Base-by-base conservation (phyloP, 2,888 invertebrate genomes). In the Dysmachus trigonus region DNA sequence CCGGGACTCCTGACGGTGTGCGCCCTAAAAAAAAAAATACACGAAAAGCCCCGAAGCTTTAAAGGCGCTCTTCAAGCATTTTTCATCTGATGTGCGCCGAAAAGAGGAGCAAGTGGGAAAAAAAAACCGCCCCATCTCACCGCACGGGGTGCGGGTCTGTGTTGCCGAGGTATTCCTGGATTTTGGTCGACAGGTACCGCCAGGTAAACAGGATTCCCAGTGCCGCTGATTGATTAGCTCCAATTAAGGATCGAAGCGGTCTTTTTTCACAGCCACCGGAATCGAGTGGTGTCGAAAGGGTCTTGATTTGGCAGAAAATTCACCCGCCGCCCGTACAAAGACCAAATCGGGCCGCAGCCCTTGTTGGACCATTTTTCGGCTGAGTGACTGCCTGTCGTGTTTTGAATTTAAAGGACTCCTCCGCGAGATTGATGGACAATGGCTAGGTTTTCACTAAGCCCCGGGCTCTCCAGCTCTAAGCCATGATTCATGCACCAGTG, bases 211-310 rank as follows among this genome's bases (percentile, higher is more conserved):
- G 72, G 62, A 62, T 71, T 35, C 71, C 82, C 38, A 62, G 35
- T 1, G 10, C 47, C 22, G 30, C 71, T 83, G 83, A 83, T 83
- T 83, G 83, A 83, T 83, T 83, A 72, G 83, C 83, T 72, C 83
- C 83, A 83, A 83, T 83, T 83, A 83, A 38, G 27, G 72, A n/a
- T 30, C 62, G 22, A 30, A 82, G 62, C 62, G 51, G 51, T n/a
- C 47, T 47, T 51, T 62, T 62, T 62, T 62, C 62, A 62, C 6
- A 62, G 62, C 62, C 62, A 62, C 62, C 27, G 62, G 62, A 18
- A 30, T 27, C 47, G 51, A 27, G 51, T 79, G 47, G 79, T 51
- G 51, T 31, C 22, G 51, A 79, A 51, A 51, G 27, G 47, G 79
- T 30, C 51, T 79, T 31, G 51, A 79, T 35, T 76, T 38, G 38